phyloP scores from a whole-genome alignment of 2,797 vertebrate genomes.

The Galago senegalensis region DNA sequence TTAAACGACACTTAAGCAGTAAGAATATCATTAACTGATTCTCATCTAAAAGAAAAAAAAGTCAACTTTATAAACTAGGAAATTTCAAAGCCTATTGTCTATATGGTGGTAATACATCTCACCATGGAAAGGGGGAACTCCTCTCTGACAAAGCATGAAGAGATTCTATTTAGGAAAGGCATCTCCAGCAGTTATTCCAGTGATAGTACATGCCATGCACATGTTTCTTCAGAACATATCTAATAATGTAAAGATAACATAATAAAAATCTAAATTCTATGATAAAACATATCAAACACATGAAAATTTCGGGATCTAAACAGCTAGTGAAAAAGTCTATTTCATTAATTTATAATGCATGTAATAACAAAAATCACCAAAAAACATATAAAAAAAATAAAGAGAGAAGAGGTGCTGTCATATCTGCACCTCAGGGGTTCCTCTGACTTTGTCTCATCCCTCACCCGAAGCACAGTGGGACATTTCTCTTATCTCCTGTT shows the following conservation, averaged over 20 bases:
- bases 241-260: neutral
- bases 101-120: neutral
- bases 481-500: neutral
- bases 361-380: neutral
- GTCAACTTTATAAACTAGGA: constrained; percentile 1
- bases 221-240: neutral
- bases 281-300: neutral
- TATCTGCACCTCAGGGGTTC: neutral
- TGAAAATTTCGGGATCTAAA: neutral
- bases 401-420: neutral
- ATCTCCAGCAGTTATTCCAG: neutral
- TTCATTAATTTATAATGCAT: neutral
- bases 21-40: neutral
- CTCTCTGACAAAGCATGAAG: neutral
- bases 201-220: neutral
- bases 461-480: too few species aligned
- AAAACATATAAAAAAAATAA: neutral
- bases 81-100: constrained; percentile 14
- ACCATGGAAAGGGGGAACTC: neutral
- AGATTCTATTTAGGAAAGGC: neutral
- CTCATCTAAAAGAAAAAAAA: neutral
- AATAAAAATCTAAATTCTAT: neutral
- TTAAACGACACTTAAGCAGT: neutral
- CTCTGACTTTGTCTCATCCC: neutral
- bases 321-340: neutral